A percentile compares a stretch with the other conserved stretches of the same genome.
These are phyloP conservation scores for Agapornis canus DNA, from an alignment of 2,797 vertebrate species.

Conservation along the genomic window DNA sequence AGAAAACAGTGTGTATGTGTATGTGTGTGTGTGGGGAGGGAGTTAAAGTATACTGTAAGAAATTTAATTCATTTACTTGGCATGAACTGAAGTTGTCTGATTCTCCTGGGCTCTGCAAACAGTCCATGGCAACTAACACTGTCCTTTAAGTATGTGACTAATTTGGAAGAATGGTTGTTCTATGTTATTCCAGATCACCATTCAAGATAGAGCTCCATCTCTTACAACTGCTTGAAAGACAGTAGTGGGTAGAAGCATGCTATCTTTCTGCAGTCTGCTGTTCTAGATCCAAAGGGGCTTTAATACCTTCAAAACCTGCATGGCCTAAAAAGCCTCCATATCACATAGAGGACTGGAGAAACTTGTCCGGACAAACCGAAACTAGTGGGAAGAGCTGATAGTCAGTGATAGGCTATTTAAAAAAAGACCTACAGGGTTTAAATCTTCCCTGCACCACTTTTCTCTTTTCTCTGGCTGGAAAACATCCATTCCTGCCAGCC, in stretches of 20 bases:
- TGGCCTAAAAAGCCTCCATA: neutral
- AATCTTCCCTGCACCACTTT: neutral
- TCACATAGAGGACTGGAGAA: neutral
- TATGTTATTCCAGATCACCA: neutral
- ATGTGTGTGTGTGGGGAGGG: too few relatives aligned
- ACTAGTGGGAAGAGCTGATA: neutral
- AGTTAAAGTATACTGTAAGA: neutral
- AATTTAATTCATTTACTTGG: constrained; percentile 40
- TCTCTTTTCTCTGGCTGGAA: neutral
- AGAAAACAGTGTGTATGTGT: neutral
- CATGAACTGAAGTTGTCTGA: neutral
- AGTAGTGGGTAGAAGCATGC: neutral
- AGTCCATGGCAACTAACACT: neutral
- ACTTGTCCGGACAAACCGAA: neutral
- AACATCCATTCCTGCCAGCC: constrained; percentile 4
- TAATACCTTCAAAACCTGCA: neutral
- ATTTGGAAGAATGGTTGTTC: neutral
- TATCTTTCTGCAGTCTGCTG: neutral
- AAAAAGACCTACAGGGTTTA: neutral
- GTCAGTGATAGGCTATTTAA: neutral
- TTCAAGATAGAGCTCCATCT: neutral
- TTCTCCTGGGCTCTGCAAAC: neutral
- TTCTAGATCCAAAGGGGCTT: neutral
- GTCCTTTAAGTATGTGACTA: neutral
- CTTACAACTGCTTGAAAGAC: neutral